phyloP scores from a whole-genome alignment of 2,888 invertebrate species.

The Drosophila testacea region DNA sequence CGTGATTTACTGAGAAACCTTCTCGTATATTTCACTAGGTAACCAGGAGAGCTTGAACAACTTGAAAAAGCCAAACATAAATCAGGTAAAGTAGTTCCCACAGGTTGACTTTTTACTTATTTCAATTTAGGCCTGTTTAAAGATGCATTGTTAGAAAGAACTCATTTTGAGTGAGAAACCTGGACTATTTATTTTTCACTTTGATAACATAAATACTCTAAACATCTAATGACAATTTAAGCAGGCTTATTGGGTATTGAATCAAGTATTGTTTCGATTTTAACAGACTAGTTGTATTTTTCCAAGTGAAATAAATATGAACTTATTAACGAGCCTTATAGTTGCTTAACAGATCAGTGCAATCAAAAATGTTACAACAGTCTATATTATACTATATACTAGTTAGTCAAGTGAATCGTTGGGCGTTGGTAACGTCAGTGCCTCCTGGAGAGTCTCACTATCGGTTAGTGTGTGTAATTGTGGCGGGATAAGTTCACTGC shows the following conservation, averaged over 20 bases:
- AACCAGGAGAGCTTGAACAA: conserved; percentile 16
- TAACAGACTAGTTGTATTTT: conserved; percentile 25
- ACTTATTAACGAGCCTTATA: conserved; percentile 23
- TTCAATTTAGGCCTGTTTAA: conserved; percentile 18
- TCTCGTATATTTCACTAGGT: conserved; percentile 41
- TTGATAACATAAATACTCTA: background rate
- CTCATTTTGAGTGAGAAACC: background rate
- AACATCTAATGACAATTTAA: conserved; percentile 17
- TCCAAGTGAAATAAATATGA: conserved; percentile 38
- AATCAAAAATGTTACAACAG: background rate
- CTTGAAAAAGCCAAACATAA: conserved; percentile 7
- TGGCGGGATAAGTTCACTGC: conserved; percentile 76
- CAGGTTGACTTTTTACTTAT: conserved; percentile 12
- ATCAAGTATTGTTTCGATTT: background rate
- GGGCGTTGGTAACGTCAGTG: conserved; percentile 74
- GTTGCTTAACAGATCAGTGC: background rate
- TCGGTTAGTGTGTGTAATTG: conserved; percentile 63
- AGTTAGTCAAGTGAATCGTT: conserved; percentile 61
- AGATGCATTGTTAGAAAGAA: background rate
- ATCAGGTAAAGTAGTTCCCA: conserved; percentile 46
- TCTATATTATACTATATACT: background rate
- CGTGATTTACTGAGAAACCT: conserved; percentile 49
- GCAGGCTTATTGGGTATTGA: conserved; percentile 12
- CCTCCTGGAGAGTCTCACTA: conserved; percentile 72
- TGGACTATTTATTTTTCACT: background rate